Evolutionary conservation across 2,888 invertebrate species (phyloP).

Genomic region (Eupithecia vulgata): DNA sequence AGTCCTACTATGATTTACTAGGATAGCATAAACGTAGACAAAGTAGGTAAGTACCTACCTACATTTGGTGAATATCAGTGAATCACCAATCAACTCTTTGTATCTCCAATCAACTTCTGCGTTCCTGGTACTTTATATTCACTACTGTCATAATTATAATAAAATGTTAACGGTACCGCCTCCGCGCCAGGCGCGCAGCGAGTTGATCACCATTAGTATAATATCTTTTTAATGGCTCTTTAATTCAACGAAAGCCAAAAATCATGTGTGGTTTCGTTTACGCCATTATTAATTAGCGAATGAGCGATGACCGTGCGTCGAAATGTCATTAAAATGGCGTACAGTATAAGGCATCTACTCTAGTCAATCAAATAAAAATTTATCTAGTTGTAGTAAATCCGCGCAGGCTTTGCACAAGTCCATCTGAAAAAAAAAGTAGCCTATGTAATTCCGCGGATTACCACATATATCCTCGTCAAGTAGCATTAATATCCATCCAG

Average conservation of each 20-base stretch:
- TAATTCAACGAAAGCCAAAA: conserved; percentile 28
- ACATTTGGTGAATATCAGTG: too few species aligned
- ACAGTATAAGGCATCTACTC: conserved; percentile 12
- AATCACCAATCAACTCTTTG: not conserved
- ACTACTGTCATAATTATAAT: not conserved
- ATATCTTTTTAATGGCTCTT: conserved; percentile 8
- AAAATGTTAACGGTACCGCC: not conserved
- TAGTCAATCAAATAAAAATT: not conserved
- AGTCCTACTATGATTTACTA: too few species aligned
- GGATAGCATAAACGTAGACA: too few species aligned
- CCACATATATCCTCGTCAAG: too few species aligned
- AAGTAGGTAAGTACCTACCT: too few species aligned
- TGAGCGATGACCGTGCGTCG: conserved; percentile 36
- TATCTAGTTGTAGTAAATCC: not conserved
- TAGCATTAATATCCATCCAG: too few species aligned
- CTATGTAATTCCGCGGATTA: not conserved
- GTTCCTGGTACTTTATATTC: not conserved
- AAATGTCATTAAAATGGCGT: conserved; percentile 28
- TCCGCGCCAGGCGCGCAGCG: not conserved
- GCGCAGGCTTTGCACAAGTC: too few species aligned
- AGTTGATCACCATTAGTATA: conserved; percentile 3
- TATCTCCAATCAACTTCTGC: not conserved
- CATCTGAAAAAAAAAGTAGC: too few species aligned
- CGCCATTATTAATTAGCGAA: conserved; percentile 37
- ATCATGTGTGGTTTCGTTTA: conserved; percentile 34